phyloP scores from a whole-genome alignment of 2,113 vertebrate species.

The Argyrosomus japonicus region DNA sequence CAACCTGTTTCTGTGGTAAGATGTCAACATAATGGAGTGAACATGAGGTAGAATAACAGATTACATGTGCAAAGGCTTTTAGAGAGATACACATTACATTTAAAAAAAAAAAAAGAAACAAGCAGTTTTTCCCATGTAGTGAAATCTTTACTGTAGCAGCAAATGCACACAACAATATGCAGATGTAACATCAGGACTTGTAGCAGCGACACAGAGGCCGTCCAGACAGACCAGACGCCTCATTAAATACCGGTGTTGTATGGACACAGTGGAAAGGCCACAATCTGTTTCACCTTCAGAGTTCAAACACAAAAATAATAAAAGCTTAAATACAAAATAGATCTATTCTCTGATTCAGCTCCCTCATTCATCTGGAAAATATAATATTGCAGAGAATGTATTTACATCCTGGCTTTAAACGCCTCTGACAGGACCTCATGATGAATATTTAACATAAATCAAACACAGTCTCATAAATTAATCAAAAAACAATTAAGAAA shows the following conservation, averaged over 20 bases:
- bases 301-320: constrained; percentile 1
- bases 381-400: constrained; percentile 18
- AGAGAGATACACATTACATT: too few relatives aligned
- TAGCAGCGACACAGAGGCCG: constrained; percentile 25
- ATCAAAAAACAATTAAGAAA: background rate
- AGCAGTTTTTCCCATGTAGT: background rate
- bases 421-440: background rate
- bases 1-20: too few relatives aligned
- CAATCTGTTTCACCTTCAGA: background rate
- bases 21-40: too few relatives aligned
- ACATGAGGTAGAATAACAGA: too few relatives aligned
- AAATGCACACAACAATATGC: constrained; percentile 34
- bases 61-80: too few relatives aligned
- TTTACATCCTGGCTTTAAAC: constrained; percentile 13
- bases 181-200: constrained; percentile 32
- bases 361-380: background rate
- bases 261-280: constrained; percentile 42
- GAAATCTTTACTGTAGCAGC: constrained; percentile 64
- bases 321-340: constrained; percentile 32
- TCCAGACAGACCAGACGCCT: background rate
- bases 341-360: background rate
- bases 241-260: constrained; percentile 1
- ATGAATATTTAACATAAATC: background rate
- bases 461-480: constrained; percentile 16
- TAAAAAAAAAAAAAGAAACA: too few relatives aligned